Base-by-base conservation (phyloP, 2,797 vertebrate species). In the Atherinosoma microstoma region DNA sequence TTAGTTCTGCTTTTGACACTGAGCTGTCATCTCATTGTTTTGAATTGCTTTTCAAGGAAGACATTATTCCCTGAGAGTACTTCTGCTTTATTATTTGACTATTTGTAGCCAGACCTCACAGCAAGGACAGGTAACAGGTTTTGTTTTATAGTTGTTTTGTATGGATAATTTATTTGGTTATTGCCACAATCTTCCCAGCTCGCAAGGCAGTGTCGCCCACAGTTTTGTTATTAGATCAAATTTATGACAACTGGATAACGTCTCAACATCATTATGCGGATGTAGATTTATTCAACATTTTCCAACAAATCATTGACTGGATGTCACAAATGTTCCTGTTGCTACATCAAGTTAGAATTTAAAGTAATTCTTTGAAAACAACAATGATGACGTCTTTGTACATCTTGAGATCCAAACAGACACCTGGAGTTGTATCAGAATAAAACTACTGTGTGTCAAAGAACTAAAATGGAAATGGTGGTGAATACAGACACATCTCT, bases 1-100 rank as follows among this genome's bases (percentile, higher is more conserved):
- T 45, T 18, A 79, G 54, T 90, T 91, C 89, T 80, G 35, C 54
- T 85, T 87, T 81, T 80, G 18, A 76, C 32, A 51, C 15, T 0
- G 6, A 67, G 32, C 70, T 18, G 45, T 69, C 72, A 74, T 63
- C 67, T 73, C 61, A 76, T 83, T 85, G 65, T 76, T 88, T 71
- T 72, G 3, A 61, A 79, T 79, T 66, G 47, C 38, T 56, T 67
- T 75, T 75, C 60, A 79, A 76, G 66, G 59, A 87, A 86, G 64
- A 81, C 38, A 70, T 13, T 45, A 7, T 49, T 35, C 49, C 5
- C 22, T 59, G 40, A 42, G 42, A 54, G 30, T 38, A 67, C 79
- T 80, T 82, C 73, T 80, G 59, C 83, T 83, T 87, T 57, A 47
- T 20, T 20, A 67, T 82, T 80, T 79, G 0, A 83, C 69, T 75